phyloP scores from a whole-genome alignment of 1,140 invertebrate species.

The Cherax quadricarinatus region DNA sequence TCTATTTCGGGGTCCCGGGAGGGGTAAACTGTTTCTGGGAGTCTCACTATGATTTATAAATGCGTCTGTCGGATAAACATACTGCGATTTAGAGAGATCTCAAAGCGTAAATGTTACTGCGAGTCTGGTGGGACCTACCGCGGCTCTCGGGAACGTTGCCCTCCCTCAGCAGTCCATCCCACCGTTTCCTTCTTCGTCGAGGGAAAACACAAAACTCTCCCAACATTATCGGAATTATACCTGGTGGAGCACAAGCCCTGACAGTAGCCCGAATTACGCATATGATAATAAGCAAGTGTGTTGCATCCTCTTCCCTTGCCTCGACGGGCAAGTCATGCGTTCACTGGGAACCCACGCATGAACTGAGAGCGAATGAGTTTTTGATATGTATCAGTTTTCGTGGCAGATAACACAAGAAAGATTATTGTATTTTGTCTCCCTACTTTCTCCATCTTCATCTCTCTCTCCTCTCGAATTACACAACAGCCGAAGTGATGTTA shows the following conservation, averaged over 20 bases:
- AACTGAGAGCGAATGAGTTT: neutral
- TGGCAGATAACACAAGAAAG: no score
- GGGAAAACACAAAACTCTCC: neutral
- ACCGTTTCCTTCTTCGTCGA: neutral
- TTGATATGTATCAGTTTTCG: no score
- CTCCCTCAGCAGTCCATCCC: no score
- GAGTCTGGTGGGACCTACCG: neutral
- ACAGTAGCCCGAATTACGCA: neutral
- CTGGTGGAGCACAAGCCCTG: neutral
- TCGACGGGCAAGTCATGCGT: neutral
- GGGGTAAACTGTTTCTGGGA: slow-evolving; percentile 60
- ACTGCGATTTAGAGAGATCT: slow-evolving; percentile 44
- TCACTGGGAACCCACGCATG: neutral
- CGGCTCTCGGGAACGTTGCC: no score
- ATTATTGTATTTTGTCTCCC: no score
- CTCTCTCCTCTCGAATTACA: no score
- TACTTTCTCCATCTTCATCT: no score
- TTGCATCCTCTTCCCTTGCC: neutral
- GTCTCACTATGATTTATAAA: slow-evolving; percentile 64
- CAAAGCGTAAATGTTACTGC: slow-evolving; percentile 56
- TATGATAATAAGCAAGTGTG: neutral
- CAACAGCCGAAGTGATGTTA: no score
- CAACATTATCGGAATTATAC: neutral
- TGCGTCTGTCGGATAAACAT: slow-evolving; percentile 51
- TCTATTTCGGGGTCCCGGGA: slow-evolving; percentile 40